A percentile compares a stretch with the other conserved stretches of the same genome.
These are phyloP conservation scores for Malurus leucopterus DNA, from an alignment of 2,797 vertebrate species.

Conservation along the genomic window DNA sequence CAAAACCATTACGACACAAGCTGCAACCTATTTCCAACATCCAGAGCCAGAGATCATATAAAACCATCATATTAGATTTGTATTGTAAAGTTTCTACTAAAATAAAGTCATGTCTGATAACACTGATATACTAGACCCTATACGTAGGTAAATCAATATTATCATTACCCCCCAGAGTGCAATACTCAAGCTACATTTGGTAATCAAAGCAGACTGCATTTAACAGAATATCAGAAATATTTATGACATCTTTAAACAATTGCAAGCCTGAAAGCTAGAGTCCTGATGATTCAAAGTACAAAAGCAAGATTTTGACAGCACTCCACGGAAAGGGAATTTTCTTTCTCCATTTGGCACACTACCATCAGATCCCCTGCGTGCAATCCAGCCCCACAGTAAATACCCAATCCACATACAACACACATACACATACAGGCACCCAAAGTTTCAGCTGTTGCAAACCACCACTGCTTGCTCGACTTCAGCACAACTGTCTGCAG, in stretches of 20 bases:
- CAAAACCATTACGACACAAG: constrained; percentile 8
- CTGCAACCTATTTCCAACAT: constrained; percentile 25
- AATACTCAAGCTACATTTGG: not conserved
- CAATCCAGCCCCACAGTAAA: not conserved
- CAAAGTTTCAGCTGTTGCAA: not conserved
- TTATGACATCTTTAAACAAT: constrained; percentile 35
- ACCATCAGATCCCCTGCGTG: not conserved
- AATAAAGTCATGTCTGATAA: constrained; percentile 13
- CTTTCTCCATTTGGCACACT: not conserved
- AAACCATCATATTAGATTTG: constrained; percentile 45
- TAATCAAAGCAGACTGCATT: constrained; percentile 21
- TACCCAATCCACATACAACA: not conserved
- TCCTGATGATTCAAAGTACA: constrained; percentile 1
- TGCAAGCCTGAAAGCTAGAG: not conserved
- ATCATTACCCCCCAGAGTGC: not conserved
- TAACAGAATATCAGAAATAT: constrained; percentile 24
- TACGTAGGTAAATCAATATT: not conserved
- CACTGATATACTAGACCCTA: not conserved
- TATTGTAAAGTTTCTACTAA: not conserved
- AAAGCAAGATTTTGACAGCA: constrained; percentile 4
- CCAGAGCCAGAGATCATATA: constrained; percentile 18
- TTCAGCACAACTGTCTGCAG: not conserved
- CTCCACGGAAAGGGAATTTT: not conserved
- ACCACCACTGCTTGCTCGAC: not conserved
- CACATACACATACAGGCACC: not conserved